Percentiles rank a stretch among this genome's conserved stretches.
These are phyloP conservation scores for Tineola bisselliella DNA, from an alignment of 2,888 invertebrate genomes.

Conservation along the genomic window DNA sequence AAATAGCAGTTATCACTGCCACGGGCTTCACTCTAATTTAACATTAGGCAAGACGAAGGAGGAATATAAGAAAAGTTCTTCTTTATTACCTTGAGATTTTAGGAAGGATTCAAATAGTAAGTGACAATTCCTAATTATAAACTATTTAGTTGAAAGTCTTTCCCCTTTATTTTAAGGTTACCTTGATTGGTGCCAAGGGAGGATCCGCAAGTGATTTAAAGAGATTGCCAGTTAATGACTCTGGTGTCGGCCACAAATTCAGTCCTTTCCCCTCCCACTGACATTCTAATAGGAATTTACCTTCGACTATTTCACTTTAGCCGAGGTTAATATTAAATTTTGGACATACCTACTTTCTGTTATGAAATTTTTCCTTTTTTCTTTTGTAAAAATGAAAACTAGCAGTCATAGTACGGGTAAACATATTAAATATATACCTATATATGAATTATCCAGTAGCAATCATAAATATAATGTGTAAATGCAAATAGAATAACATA, in stretches of 20 bases:
- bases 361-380: not conserved
- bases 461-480: conserved; percentile 19
- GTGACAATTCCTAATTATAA: not conserved
- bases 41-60: too few species aligned
- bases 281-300: not conserved
- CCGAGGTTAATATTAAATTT: not conserved
- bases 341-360: not conserved
- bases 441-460: conserved; percentile 22
- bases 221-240: conserved; percentile 60
- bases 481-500: not conserved
- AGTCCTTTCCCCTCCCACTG: conserved; percentile 42
- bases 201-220: conserved; percentile 61
- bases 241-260: conserved; percentile 47
- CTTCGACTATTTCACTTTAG: not conserved
- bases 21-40: too few species aligned
- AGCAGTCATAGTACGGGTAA: too few species aligned
- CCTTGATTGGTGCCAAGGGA: conserved; percentile 30
- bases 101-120: too few species aligned
- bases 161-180: conserved; percentile 30
- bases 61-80: too few species aligned
- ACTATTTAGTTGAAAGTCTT: conserved; percentile 15
- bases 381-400: not conserved
- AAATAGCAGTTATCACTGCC: too few species aligned
- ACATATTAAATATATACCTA: too few species aligned
- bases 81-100: too few species aligned